Conservation (phyloP, 1,140 invertebrate species). For the Magallana angulata region DNA sequence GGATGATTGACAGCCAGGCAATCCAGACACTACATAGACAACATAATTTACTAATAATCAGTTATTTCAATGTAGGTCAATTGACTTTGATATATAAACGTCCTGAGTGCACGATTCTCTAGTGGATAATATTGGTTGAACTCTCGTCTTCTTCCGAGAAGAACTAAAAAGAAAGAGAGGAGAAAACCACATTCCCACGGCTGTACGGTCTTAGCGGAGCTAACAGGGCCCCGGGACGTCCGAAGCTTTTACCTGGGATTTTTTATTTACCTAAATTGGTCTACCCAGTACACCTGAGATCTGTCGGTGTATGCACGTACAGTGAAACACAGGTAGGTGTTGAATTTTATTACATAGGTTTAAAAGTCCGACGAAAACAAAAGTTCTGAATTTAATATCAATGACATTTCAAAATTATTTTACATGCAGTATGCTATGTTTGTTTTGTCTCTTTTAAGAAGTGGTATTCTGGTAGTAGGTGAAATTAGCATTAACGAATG, state of each 20-base stretch:
- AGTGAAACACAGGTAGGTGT: conserved; percentile 15
- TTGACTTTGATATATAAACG: conserved; percentile 2
- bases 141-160: conserved; percentile 6
- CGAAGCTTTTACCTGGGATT: not conserved
- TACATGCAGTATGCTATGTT: not conserved
- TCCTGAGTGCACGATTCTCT: not conserved
- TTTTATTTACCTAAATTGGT: conserved; percentile 14
- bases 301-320: conserved; percentile 13
- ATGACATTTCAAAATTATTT: not conserved
- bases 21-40: not conserved
- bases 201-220: not conserved
- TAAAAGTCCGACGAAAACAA: conserved; percentile 15
- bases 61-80: conserved; percentile 17
- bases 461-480: not conserved
- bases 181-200: not conserved
- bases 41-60: conserved; percentile 38
- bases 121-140: not conserved
- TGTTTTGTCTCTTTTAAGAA: not conserved
- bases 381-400: not conserved
- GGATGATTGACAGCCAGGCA: conserved; percentile 8
- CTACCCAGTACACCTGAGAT: conserved; percentile 26
- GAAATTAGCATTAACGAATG: not conserved
- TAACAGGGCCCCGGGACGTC: conserved; percentile 5
- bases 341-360: not conserved
- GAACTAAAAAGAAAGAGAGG: not conserved